Evolutionary conservation across 2,113 vertebrate genomes (phyloP).

Genomic region (Phylloscopus trochilus): DNA sequence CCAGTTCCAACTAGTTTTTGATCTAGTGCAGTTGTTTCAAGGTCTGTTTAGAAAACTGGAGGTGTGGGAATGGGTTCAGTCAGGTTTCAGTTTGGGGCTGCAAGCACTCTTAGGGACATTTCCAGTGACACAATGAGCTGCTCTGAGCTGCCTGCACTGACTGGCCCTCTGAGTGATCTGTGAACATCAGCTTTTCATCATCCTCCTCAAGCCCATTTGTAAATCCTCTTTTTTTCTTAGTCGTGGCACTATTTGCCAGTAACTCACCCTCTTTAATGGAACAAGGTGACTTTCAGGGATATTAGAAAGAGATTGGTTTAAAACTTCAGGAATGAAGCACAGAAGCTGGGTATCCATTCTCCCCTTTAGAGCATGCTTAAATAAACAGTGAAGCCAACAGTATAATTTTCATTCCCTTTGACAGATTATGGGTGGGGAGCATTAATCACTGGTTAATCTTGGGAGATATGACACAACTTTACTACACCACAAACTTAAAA

Average conservation of each 20-base stretch:
- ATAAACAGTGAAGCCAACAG: neutral
- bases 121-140: neutral
- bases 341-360: neutral
- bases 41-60: neutral
- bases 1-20: neutral
- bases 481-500: neutral
- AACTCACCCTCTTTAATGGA: neutral
- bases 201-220: neutral
- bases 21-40: neutral
- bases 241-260: neutral
- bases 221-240: neutral
- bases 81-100: neutral
- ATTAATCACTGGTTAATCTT: neutral
- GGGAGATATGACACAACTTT: neutral
- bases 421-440: neutral
- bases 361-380: accelerated
- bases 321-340: neutral
- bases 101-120: neutral
- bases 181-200: neutral
- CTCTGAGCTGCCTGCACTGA: neutral
- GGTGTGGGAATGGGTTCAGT: neutral
- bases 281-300: neutral
- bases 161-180: neutral
- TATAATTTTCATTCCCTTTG: neutral
- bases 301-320: neutral